Evolutionary conservation across 2,888 invertebrate genomes (phyloP), one percentile per base, ranked within the genome.

Genomic region (Ischnura elegans): DNA sequence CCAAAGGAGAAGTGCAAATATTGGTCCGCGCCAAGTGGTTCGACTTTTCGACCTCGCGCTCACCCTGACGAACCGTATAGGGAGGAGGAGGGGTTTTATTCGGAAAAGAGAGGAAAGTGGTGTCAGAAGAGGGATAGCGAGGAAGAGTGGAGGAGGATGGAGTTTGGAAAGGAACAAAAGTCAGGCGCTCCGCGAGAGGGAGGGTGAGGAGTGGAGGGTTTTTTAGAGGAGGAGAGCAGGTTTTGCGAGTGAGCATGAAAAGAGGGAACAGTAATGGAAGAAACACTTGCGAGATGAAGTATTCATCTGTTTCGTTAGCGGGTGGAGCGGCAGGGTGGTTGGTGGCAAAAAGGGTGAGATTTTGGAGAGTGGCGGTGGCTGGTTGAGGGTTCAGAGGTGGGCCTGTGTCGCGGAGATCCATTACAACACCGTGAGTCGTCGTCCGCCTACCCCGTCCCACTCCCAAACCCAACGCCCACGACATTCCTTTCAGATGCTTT

Each of bases 1-100:
- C 61, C 90, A 90, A 90, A 90, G 90, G 90, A 90, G 90, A 90
- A 61, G 90, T 42, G 90, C 90, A 90, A 90, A 90, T 90, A 90
- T 90, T 90, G 90, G 90, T 61, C 55, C 43, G 43, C 55, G 42
- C 90, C 43, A 90, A 90, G 90, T 90, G 90, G 90, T 87, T 87
- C 87, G 87, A 87, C 90, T 90, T 90, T 61, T 61, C 43, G 87
- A 8, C 42, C 42, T 21, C 51, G 47, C 42, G 5, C 10, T 21
- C 76, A 25, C 76, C 76, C 76, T 76, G 76, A n/a, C 76, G 6
- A 8, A n/a, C 21, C 76, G 76, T 36, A 36, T 21, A n/a, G n/a
- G 61, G 16, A 21, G 19, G 25, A 36, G 29, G 29, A 61, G 19
- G 61, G 51, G 51, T 51, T 51, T 51, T 51, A 51, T 61, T 25